These are phyloP conservation scores for Scyliorhinus canicula DNA, from an alignment of 2,797 vertebrate genomes.

Conservation along the genomic window DNA sequence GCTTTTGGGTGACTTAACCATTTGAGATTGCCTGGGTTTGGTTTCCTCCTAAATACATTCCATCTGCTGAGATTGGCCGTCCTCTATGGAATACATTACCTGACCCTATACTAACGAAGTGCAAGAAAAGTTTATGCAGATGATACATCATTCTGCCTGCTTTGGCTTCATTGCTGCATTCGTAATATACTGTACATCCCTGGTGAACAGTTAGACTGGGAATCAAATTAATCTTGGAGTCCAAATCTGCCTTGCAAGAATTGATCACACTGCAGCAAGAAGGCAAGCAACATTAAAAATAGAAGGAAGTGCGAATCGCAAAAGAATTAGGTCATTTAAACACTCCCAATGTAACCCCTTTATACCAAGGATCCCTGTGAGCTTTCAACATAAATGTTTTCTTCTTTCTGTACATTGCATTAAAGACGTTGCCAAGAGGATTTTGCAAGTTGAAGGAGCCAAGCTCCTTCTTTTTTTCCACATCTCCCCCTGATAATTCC, in stretches of 20 bases:
- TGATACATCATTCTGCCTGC: constrained; percentile 37
- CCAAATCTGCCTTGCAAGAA: constrained; percentile 41
- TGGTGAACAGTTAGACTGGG: constrained; percentile 40
- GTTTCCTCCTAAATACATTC: not conserved
- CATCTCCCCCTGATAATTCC: not conserved
- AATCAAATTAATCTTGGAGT: constrained; percentile 45
- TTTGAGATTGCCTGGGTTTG: constrained; percentile 27
- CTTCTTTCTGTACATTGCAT: not conserved
- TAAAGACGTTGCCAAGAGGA: too few relatives aligned
- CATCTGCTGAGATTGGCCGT: not conserved
- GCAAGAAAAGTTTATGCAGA: constrained; percentile 40
- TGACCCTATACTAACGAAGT: constrained; percentile 38
- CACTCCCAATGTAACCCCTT: not conserved
- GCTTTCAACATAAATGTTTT: not conserved
- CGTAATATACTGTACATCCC: constrained; percentile 37
- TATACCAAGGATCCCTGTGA: not conserved
- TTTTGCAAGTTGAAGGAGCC: not conserved
- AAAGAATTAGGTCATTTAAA: constrained; percentile 36
- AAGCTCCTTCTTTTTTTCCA: too few relatives aligned
- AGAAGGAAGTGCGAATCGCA: constrained; percentile 8
- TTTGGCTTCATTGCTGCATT: constrained; percentile 37
- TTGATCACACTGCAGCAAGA: constrained; percentile 40
- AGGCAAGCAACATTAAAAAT: constrained; percentile 45
- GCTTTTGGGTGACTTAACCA: constrained; percentile 40
- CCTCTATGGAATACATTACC: constrained; percentile 7